Percentiles rank a stretch among this genome's conserved stretches.
Conservation (phyloP, 1,140 invertebrate genomes). For the Monomorium pharaonis region DNA sequence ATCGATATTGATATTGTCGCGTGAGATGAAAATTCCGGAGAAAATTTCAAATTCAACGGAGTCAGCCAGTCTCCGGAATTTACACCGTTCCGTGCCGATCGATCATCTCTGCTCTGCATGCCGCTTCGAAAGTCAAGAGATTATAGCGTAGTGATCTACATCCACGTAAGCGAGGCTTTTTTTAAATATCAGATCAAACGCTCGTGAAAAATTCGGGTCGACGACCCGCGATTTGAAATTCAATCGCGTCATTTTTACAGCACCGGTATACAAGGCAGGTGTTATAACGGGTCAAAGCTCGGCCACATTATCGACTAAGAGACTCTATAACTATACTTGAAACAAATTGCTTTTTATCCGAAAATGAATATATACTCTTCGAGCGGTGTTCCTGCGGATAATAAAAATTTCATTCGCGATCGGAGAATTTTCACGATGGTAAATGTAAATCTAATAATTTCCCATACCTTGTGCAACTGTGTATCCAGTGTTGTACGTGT, state of each 20-base stretch:
- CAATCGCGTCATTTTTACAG: slow-evolving; percentile 69
- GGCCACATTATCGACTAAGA: neutral
- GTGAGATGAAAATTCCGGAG: slow-evolving; percentile 42
- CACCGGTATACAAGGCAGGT: slow-evolving; percentile 11
- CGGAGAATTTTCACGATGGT: neutral
- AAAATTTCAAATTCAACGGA: slow-evolving; percentile 60
- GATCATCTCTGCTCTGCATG: slow-evolving; percentile 20
- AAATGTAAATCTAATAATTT: slow-evolving; percentile 7
- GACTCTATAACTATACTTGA: neutral
- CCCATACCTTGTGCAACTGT: neutral
- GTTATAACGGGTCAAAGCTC: slow-evolving; percentile 29
- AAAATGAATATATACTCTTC: neutral
- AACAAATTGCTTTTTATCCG: neutral
- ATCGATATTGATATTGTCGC: slow-evolving; percentile 55
- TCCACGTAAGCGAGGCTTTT: slow-evolving; percentile 62
- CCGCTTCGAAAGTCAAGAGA: slow-evolving; percentile 43
- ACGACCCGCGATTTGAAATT: slow-evolving; percentile 70
- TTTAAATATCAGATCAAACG: slow-evolving; percentile 75
- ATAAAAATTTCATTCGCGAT: neutral
- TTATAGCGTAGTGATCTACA: slow-evolving; percentile 68
- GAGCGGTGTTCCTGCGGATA: neutral
- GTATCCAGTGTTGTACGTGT: neutral
- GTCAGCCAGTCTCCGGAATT: slow-evolving; percentile 34
- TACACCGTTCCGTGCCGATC: slow-evolving; percentile 49
- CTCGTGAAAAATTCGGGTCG: slow-evolving; percentile 46